A percentile compares a stretch with the other conserved stretches of the same genome.
Evolutionary conservation across 2,113 vertebrate genomes (phyloP).

Genomic region (Phaethornis superciliosus): DNA sequence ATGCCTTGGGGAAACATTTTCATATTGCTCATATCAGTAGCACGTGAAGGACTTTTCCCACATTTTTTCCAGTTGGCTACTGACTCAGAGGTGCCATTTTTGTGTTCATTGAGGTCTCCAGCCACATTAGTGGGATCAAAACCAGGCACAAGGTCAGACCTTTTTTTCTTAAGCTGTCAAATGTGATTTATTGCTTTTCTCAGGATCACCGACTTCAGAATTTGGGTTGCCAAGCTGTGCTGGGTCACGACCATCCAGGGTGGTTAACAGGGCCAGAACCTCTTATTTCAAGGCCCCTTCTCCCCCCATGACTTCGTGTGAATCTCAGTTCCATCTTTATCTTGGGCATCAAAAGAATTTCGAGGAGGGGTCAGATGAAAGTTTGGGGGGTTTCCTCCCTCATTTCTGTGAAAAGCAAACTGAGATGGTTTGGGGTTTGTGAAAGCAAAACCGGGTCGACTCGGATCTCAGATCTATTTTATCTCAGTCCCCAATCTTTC

Average conservation of each 20-base stretch:
- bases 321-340: background rate
- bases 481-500: slow-evolving; percentile 59
- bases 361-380: slow-evolving; percentile 55
- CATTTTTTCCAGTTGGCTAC: background rate
- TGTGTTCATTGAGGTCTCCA: background rate
- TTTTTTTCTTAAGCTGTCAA: slow-evolving; percentile 23
- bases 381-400: slow-evolving; percentile 41
- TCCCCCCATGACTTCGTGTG: background rate
- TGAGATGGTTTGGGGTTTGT: slow-evolving; percentile 36
- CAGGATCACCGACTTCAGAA: slow-evolving; percentile 37
- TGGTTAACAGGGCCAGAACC: background rate
- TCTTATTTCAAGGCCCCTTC: background rate
- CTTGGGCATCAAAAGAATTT: slow-evolving; percentile 45
- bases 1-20: background rate
- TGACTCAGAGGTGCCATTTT: slow-evolving; percentile 38
- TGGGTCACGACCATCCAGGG: background rate
- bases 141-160: background rate
- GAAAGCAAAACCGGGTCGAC: background rate
- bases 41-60: background rate
- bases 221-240: slow-evolving; percentile 17
- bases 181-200: slow-evolving; percentile 49
- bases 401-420: slow-evolving; percentile 36
- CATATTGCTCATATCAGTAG: background rate
- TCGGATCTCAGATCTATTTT: slow-evolving; percentile 46
- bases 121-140: slow-evolving; percentile 30